phyloP scores from a whole-genome alignment of 2,888 invertebrate species.

The Lithophane semibrunnea region DNA sequence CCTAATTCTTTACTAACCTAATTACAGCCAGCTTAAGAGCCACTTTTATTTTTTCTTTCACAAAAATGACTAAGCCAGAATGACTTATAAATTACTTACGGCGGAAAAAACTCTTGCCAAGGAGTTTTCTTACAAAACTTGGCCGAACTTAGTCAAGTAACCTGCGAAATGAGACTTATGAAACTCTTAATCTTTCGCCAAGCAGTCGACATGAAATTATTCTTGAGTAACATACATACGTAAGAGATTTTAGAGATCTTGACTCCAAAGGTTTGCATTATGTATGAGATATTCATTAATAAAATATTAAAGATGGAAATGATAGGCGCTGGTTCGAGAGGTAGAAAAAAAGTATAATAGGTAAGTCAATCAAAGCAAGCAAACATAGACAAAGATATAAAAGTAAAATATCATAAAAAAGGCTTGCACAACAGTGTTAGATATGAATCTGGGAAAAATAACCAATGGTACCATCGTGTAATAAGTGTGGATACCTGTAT shows the following conservation, averaged over 20 bases:
- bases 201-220: conserved; percentile 49
- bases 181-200: conserved; percentile 52
- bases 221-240: conserved; percentile 19
- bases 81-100: conserved; percentile 52
- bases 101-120: conserved; percentile 20
- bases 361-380: no score
- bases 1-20: no score
- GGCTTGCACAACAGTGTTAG: background rate
- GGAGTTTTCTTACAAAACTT: conserved; percentile 50
- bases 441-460: background rate
- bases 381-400: no score
- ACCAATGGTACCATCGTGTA: background rate
- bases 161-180: conserved; percentile 58
- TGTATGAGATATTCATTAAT: background rate
- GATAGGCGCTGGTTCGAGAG: no score
- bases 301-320: no score
- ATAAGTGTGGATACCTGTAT: background rate
- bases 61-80: conserved; percentile 31
- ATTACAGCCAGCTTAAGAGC: background rate
- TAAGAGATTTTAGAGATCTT: conserved; percentile 23
- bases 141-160: conserved; percentile 51
- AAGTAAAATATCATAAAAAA: no score
- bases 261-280: conserved; percentile 20
- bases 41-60: conserved; percentile 7
- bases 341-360: no score